Base-by-base conservation (phyloP, 1,140 invertebrate genomes). In the Drosophila busckii region DNA sequence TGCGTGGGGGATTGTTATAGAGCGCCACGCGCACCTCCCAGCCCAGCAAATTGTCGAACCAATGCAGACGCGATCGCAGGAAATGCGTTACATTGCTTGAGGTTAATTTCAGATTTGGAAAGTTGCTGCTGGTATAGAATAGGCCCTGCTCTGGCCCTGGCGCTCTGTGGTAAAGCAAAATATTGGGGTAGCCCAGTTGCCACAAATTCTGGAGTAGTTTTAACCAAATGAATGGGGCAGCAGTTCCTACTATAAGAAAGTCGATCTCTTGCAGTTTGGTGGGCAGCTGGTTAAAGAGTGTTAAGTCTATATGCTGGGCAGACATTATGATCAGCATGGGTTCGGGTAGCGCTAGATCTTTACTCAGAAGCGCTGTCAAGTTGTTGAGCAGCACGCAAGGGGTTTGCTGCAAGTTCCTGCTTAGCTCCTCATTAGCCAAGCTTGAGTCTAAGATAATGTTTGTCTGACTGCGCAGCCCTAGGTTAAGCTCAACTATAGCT, bases 1-100 rank as follows among this genome's bases (percentile, higher is more conserved):
- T 22, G 2, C 63, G 44, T 3, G 58, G 63, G 2, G 63, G 63
- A 56, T 62, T 38, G 7, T 66, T 62, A 6, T 55, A 52, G 6
- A 62, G 3, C 0, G 34, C 40, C n/a, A 62, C 59, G 6, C 58
- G 52, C 10, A 63, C 64, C 20, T 58, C 19, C 32, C 26, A 26
- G 4, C 42, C 48, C 0, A 4, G 6, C 0, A 64, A 28, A 13
- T 64, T 28, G 22, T 59, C 53, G 41, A 64, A 59, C 46, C 64
- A 64, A 20, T 64, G 60, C 2, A 2, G 22, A 3, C 60, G 60
- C 2, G 40, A 10, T 40, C 53, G 46, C 2, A 67, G 20, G 46
- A 59, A 64, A 15, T 53, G 12, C 0, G 32, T 31, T 1, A 68
- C 25, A 12, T 22, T 60, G 0, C 22, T 45, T 4, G 6, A 0